These are phyloP conservation scores for Labeo rohita DNA, from an alignment of 2,113 vertebrate genomes.

Conservation along the genomic window DNA sequence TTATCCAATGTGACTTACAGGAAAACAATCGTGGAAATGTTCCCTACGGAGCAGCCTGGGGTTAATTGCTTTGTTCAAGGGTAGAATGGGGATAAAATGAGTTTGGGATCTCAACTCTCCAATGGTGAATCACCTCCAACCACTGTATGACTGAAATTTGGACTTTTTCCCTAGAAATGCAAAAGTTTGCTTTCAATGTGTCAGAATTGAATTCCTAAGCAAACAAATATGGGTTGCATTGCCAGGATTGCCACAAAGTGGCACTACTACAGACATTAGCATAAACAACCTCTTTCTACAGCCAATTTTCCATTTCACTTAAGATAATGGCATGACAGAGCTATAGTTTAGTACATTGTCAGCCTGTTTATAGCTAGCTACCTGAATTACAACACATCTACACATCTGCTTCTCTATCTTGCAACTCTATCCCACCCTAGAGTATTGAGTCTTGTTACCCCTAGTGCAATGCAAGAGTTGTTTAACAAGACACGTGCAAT, in stretches of 20 bases:
- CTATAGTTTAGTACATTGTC: not conserved
- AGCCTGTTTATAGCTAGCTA: not conserved
- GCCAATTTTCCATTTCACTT: not conserved
- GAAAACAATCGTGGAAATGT: not conserved
- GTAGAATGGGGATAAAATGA: not conserved
- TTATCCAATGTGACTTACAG: conserved; percentile 7
- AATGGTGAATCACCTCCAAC: not conserved
- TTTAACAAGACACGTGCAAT: not conserved
- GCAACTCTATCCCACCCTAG: not conserved
- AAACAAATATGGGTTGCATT: not conserved
- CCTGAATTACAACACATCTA: not conserved
- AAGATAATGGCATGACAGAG: not conserved
- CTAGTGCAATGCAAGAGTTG: not conserved
- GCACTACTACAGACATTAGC: not conserved
- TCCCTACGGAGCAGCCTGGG: not conserved
- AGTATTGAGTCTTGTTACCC: not conserved
- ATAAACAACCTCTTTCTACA: not conserved
- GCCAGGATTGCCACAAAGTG: not conserved
- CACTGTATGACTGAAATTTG: not conserved
- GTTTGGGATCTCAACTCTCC: not conserved
- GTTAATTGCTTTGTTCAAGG: conserved; percentile 36
- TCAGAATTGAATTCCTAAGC: not conserved
- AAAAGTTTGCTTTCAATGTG: too few relatives aligned
- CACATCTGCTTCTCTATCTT: not conserved
- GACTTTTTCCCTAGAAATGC: not conserved